phyloP scores from a whole-genome alignment of 2,113 vertebrate species.

The Epinephelus fuscoguttatus region DNA sequence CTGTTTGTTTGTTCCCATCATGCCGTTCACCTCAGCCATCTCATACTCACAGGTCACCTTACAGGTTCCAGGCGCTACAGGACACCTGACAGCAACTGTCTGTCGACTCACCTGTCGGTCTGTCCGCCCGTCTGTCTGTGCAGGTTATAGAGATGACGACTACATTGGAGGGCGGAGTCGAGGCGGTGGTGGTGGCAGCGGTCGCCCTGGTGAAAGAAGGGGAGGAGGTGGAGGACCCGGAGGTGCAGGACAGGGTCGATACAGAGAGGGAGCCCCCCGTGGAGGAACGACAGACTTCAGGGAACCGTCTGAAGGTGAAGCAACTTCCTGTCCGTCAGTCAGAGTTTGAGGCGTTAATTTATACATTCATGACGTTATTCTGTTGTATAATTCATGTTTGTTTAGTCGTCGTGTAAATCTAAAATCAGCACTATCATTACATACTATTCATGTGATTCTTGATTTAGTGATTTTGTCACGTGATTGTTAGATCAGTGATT shows the following conservation, averaged over 20 bases:
- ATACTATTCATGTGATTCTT: too few relatives aligned
- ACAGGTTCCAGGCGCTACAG: conserved; percentile 12
- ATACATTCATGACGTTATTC: too few relatives aligned
- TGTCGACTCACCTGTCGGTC: conserved; percentile 2
- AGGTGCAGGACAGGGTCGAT: conserved; percentile 85
- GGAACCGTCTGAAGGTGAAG: conserved; percentile 96
- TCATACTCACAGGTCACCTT: conserved; percentile 18
- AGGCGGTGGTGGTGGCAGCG: conserved; percentile 87
- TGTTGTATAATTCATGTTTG: too few relatives aligned
- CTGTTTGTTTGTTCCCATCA: conserved; percentile 13
- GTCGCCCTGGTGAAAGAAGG: conserved; percentile 91
- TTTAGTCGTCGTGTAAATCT: too few relatives aligned
- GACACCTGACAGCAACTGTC: background rate
- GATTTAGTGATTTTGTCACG: too few relatives aligned
- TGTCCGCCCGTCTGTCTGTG: conserved; percentile 10
- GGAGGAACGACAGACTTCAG: conserved; percentile 92
- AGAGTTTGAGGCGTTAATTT: background rate
- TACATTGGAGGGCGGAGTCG: conserved; percentile 91
- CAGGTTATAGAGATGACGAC: conserved; percentile 95
- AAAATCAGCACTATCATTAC: too few relatives aligned
- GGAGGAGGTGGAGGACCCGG: conserved; percentile 67
- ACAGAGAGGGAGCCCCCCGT: conserved; percentile 92
- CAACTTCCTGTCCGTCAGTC: conserved; percentile 9
- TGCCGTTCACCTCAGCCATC: conserved; percentile 37
- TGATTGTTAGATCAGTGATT: too few relatives aligned